Evolutionary conservation across 1,140 invertebrate species (phyloP).

Genomic region (Drosophila pandora): DNA sequence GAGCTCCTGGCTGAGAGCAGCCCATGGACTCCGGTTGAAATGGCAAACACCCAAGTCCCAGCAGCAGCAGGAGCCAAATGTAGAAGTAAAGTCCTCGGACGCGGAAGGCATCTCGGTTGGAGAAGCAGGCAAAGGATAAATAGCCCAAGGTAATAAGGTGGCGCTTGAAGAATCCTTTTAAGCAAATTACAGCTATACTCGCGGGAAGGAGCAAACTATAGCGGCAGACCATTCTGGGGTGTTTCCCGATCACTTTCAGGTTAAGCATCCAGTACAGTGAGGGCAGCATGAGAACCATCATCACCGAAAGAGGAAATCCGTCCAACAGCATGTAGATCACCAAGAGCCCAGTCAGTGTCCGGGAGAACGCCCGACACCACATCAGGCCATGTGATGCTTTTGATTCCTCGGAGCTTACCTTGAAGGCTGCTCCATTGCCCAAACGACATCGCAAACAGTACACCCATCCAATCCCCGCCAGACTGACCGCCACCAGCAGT

Average conservation of each 20-base stretch:
- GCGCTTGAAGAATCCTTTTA: slow-evolving; percentile 33
- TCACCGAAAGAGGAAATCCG: slow-evolving; percentile 8
- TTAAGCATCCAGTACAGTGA: slow-evolving; percentile 28
- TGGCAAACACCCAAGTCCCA: slow-evolving; percentile 17
- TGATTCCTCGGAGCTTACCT: background rate
- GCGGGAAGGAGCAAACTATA: background rate
- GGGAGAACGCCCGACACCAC: background rate
- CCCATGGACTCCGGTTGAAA: slow-evolving; percentile 39
- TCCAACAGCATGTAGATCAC: slow-evolving; percentile 39
- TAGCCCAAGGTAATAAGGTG: slow-evolving; percentile 29
- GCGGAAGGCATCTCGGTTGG: slow-evolving; percentile 21
- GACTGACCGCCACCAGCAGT: slow-evolving; percentile 85
- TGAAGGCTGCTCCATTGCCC: background rate
- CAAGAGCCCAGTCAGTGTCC: background rate
- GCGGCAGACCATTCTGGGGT: background rate
- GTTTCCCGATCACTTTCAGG: background rate
- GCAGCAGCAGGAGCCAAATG: slow-evolving; percentile 39
- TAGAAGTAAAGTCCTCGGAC: background rate
- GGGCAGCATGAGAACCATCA: slow-evolving; percentile 35
- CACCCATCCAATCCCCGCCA: slow-evolving; percentile 88
- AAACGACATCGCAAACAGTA: slow-evolving; percentile 23
- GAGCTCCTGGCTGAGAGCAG: slow-evolving; percentile 18
- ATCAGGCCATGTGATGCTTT: background rate
- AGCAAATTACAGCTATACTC: slow-evolving; percentile 17
- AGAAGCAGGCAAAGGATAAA: slow-evolving; percentile 28